Evolutionary conservation across 2,113 vertebrate species (phyloP), one percentile per base, ranked within the genome.

Genomic region (Cheirogaleus medius): DNA sequence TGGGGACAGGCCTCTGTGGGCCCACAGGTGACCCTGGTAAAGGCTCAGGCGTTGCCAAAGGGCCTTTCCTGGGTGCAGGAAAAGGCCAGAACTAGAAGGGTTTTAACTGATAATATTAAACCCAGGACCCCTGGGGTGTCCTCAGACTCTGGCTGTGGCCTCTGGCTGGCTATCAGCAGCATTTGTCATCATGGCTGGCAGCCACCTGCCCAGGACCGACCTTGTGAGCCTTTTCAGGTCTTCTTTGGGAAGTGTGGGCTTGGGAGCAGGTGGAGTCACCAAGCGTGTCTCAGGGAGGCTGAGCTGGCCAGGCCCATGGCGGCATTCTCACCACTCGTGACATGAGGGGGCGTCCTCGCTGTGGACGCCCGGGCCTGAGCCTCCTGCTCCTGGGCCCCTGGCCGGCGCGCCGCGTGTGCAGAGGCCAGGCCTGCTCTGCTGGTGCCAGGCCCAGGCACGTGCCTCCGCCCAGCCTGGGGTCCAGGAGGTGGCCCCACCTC

Each of bases 241-340:
- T 17, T 29, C 44, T 60, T 71, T 82, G 69, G 44, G 29, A 77
- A 32, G 32, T 2, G 0, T 73, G 42, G 29, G 12, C 71, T 80
- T n/a, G 8, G 13, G 37, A 71, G 39, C 11, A 5, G 49, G 1
- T 49, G 14, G 29, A 27, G 47, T 71, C 49, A 54, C 32, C 0
- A 0, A 0, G 10, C 27, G 1, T 1, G 32, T 77, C 49, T 37
- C 2, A 0, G 1, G 14, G 84, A 44, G 34, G 44, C 42, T 1
- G 25, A 60, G 58, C 27, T 29, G 20, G 73, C 20, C 68, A 14
- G 10, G 49, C 63, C 64, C 8, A 0, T 0, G 42, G 44, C 27
- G 1, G 39, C 20, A 6, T 73, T 54, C 52, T 29, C 37, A 27
- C n/a, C 17, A 9, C 1, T 3, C 1, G 3, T 64, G 63, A 15